These are phyloP conservation scores for Capra hircus DNA, from an alignment of 2,113 vertebrate species.

Conservation along the genomic window DNA sequence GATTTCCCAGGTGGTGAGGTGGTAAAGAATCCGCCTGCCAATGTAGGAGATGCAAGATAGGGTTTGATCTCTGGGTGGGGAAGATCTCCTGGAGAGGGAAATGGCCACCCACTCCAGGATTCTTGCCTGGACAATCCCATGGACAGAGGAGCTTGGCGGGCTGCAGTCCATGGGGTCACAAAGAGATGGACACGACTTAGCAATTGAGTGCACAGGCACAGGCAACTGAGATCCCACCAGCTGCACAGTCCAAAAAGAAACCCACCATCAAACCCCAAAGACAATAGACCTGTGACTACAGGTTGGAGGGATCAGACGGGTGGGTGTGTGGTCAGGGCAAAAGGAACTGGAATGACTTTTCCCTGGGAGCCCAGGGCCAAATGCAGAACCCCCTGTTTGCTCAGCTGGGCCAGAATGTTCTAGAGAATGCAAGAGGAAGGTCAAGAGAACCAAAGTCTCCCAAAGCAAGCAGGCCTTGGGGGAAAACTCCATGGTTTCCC, in stretches of 20 bases:
- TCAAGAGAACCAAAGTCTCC: not conserved
- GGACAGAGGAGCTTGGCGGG: not conserved
- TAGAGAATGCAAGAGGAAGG: not conserved
- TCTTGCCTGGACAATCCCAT: not conserved
- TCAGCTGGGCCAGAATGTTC: not conserved
- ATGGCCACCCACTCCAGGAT: not conserved
- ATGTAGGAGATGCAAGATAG: not conserved
- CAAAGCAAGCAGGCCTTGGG: not conserved
- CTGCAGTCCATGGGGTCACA: not conserved
- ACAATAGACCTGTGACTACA: not conserved
- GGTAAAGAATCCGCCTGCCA: not conserved
- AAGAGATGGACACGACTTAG: not conserved
- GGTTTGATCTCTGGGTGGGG: not conserved
- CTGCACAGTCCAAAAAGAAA: not conserved
- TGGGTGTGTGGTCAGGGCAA: not conserved
- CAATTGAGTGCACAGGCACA: not conserved
- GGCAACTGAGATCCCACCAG: not conserved
- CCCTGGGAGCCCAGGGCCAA: not conserved
- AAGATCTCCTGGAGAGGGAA: not conserved
- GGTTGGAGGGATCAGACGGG: accelerated
- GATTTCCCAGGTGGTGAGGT: not conserved
- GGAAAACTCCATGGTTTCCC: not conserved
- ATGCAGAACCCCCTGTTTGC: not conserved
- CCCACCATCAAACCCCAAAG: not conserved
- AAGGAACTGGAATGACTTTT: not conserved